phyloP scores from a whole-genome alignment of 2,113 vertebrate genomes.

The Monopterus albus region DNA sequence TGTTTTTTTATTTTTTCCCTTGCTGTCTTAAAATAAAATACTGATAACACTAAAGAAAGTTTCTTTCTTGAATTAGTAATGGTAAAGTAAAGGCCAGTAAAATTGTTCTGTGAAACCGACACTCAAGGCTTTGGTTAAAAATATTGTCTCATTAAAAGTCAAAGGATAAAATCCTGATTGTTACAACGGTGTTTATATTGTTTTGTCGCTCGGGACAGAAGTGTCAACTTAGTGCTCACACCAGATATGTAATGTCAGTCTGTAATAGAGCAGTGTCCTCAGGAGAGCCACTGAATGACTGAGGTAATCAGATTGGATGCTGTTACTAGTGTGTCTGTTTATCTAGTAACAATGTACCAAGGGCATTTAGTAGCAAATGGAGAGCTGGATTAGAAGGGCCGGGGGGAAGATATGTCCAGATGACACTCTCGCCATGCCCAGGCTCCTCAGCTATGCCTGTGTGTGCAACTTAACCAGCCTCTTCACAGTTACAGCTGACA shows the following conservation, averaged over 20 bases:
- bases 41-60: too few species aligned
- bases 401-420: constrained; percentile 82
- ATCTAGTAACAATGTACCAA: constrained; percentile 86
- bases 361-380: constrained; percentile 83
- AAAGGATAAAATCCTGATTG: background rate
- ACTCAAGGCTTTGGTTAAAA: too few species aligned
- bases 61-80: too few species aligned
- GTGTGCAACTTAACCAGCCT: constrained; percentile 78
- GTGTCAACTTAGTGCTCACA: constrained; percentile 41
- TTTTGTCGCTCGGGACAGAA: constrained; percentile 30
- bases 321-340: constrained; percentile 80
- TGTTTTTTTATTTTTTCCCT: too few species aligned
- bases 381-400: constrained; percentile 80
- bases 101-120: too few species aligned
- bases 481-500: constrained; percentile 76
- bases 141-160: background rate
- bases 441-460: constrained; percentile 81
- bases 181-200: background rate
- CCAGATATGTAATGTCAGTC: constrained; percentile 56
- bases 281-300: constrained; percentile 68
- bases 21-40: too few species aligned
- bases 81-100: background rate
- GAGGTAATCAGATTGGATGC: constrained; percentile 76
- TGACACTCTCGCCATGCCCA: constrained; percentile 81
- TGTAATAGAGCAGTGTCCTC: constrained; percentile 63